phyloP scores from a whole-genome alignment of 2,797 vertebrate genomes.

The Danio choprae region DNA sequence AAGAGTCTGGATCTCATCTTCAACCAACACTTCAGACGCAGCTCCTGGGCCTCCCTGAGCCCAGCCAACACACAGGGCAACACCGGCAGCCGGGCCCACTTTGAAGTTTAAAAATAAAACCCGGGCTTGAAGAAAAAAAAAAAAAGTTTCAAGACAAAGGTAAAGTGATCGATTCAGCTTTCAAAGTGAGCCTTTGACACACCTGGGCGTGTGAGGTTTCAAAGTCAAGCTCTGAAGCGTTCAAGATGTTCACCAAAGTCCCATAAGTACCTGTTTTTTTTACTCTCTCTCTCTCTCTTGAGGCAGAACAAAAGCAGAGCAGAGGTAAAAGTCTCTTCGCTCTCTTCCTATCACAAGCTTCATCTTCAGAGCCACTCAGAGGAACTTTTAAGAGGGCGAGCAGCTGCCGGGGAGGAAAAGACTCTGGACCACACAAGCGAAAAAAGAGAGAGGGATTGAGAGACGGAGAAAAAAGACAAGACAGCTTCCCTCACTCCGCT shows the following conservation, averaged over 20 bases:
- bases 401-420: conserved; percentile 52
- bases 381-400: conserved; percentile 47
- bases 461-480: conserved; percentile 29
- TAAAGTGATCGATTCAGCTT: conserved; percentile 53
- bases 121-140: neutral
- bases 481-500: conserved; percentile 53
- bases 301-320: conserved; percentile 40
- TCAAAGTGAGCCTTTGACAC: conserved; percentile 57
- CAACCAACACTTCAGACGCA: conserved; percentile 40
- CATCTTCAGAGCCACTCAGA: conserved; percentile 53
- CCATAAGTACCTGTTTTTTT: conserved; percentile 24
- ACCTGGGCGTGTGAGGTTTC: conserved; percentile 59
- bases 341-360: conserved; percentile 44
- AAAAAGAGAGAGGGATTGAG: conserved; percentile 33
- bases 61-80: neutral
- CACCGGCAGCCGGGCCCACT: neutral
- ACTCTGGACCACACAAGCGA: conserved; percentile 39
- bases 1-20: conserved; percentile 63
- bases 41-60: conserved; percentile 26
- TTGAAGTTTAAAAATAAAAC: conserved; percentile 56
- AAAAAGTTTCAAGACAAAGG: conserved; percentile 30
- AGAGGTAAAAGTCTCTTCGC: conserved; percentile 14
- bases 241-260: conserved; percentile 55
- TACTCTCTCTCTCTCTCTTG: neutral
- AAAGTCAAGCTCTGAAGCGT: conserved; percentile 49